Evolutionary conservation across 2,113 vertebrate genomes (phyloP).

Genomic region (Guaruba guarouba): DNA sequence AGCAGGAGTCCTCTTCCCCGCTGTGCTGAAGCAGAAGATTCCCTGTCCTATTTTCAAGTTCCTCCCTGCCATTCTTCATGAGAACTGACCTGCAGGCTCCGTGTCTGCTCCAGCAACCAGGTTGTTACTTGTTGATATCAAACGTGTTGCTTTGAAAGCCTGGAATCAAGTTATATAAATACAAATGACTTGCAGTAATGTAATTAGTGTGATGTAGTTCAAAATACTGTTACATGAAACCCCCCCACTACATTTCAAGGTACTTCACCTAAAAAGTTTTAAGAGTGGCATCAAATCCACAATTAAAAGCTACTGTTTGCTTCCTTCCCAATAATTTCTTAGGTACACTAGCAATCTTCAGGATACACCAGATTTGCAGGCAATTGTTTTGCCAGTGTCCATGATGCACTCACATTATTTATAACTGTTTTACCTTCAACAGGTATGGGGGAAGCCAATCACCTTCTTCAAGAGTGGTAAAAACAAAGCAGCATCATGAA

Average conservation of each 20-base stretch:
- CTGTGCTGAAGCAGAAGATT: neutral
- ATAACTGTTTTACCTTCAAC: neutral
- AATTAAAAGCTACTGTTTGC: neutral
- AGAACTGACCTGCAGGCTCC: neutral
- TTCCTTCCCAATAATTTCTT: neutral
- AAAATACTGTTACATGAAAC: neutral
- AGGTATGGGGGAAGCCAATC: neutral
- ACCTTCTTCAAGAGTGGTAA: neutral
- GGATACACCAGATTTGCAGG: neutral
- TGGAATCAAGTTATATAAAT: neutral
- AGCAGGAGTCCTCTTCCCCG: conserved; percentile 34
- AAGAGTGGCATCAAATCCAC: neutral
- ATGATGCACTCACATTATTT: neutral
- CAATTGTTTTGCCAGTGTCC: neutral
- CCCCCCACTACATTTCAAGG: neutral
- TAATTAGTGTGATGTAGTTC: neutral
- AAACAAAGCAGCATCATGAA: neutral
- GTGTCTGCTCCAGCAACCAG: neutral
- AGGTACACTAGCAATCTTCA: neutral
- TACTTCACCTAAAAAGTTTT: neutral
- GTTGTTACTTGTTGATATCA: neutral
- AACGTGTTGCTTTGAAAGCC: neutral
- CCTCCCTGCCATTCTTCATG: neutral
- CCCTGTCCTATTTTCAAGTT: neutral
- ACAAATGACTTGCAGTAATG: neutral